A percentile compares a stretch with the other conserved stretches of the same genome.
These are phyloP conservation scores for Pristionchus fissidentatus DNA, from an alignment of 2,888 invertebrate species.

Conservation along the genomic window DNA sequence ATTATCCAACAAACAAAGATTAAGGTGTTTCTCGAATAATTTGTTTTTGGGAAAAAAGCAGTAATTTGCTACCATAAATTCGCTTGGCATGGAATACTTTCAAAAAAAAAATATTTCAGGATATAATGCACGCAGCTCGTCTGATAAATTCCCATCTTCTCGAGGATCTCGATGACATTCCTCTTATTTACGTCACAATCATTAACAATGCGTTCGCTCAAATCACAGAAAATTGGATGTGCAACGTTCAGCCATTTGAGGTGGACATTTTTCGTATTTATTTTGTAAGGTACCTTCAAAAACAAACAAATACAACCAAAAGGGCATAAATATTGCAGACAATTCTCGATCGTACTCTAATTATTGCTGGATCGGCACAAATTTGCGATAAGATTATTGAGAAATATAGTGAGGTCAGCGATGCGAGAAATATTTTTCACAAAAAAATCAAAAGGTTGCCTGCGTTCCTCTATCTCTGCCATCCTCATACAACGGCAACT, in stretches of 20 bases:
- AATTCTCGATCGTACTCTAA: conserved; percentile 59
- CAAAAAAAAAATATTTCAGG: neutral
- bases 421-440: neutral
- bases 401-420: conserved; percentile 35
- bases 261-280: conserved; percentile 47
- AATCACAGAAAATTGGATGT: conserved; percentile 72
- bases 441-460: conserved; percentile 46
- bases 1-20: too few species aligned
- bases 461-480: conserved; percentile 48
- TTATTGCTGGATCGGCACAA: conserved; percentile 56
- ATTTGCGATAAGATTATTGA: neutral
- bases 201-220: conserved; percentile 69
- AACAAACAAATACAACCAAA: neutral
- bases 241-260: conserved; percentile 66
- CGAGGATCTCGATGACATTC: neutral
- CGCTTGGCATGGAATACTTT: neutral
- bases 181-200: conserved; percentile 29
- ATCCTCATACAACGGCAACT: conserved; percentile 54
- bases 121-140: neutral
- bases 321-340: conserved; percentile 42
- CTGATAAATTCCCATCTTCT: neutral
- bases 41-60: neutral
- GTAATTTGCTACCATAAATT: neutral
- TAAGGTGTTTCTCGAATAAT: too few species aligned
- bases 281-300: neutral